A percentile compares a stretch with the other conserved stretches of the same genome.
Evolutionary conservation across 2,888 invertebrate species (phyloP).

Genomic region (Athetis lepigone): DNA sequence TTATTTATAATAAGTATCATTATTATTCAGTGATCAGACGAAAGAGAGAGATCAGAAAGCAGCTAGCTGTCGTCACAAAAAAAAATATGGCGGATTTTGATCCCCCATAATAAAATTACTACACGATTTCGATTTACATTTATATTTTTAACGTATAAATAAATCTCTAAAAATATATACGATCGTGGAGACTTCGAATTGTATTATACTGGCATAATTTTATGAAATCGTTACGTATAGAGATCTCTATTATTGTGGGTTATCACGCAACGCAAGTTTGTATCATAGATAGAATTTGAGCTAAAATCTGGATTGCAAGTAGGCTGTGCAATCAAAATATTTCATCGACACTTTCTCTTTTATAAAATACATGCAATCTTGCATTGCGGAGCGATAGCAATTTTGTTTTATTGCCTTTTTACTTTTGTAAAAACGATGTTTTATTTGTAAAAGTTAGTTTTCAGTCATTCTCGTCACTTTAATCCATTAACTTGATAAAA

Average conservation of each 20-base stretch:
- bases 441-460: constrained; percentile 2
- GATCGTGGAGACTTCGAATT: constrained; percentile 4
- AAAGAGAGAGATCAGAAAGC: too few relatives aligned
- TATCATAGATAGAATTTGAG: constrained; percentile 32
- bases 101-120: neutral
- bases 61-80: too few relatives aligned
- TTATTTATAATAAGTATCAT: too few relatives aligned
- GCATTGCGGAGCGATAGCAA: constrained; percentile 32
- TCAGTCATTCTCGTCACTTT: neutral
- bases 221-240: constrained; percentile 54
- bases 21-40: too few relatives aligned
- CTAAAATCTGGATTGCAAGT: constrained; percentile 45
- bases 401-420: constrained; percentile 10
- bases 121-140: constrained; percentile 5
- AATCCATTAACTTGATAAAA: neutral
- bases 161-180: constrained; percentile 26
- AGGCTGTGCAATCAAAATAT: constrained; percentile 54
- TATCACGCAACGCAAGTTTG: constrained; percentile 51
- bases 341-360: constrained; percentile 59
- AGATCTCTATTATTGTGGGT: constrained; percentile 16
- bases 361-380: constrained; percentile 49
- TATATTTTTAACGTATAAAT: constrained; percentile 12
- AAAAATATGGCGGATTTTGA: neutral
- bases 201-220: constrained; percentile 53
- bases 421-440: neutral